phyloP scores from a whole-genome alignment of 2,888 invertebrate species.

The Myopa testacea region DNA sequence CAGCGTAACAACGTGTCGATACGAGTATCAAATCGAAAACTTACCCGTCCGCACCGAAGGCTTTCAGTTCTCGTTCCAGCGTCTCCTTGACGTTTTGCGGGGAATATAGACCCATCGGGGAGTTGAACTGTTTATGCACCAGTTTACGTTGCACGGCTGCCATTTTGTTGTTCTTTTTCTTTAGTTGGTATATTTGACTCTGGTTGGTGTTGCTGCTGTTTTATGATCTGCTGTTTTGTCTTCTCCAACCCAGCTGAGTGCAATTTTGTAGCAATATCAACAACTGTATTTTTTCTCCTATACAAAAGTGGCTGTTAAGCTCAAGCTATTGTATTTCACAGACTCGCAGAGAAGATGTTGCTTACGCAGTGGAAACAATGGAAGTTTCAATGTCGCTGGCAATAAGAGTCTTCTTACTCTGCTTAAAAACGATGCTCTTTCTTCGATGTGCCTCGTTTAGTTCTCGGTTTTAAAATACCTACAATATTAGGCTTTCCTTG shows the following conservation, averaged over 20 bases:
- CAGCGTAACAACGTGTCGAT: too few species aligned
- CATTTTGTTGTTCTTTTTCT: conserved; percentile 70
- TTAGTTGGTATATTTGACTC: conserved; percentile 20
- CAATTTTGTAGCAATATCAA: background rate
- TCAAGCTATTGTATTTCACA: too few species aligned
- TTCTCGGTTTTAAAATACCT: background rate
- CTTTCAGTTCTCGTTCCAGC: conserved; percentile 80
- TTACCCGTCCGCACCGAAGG: conserved; percentile 86
- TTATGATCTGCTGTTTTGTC: background rate
- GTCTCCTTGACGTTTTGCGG: conserved; percentile 84
- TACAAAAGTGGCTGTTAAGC: background rate
- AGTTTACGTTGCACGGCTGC: conserved; percentile 76
- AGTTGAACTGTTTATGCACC: conserved; percentile 91
- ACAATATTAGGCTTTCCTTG: background rate
- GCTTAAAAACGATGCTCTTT: background rate
- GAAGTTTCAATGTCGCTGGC: too few species aligned
- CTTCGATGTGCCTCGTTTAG: background rate
- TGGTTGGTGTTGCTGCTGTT: background rate
- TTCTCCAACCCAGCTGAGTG: background rate
- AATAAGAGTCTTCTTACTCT: too few species aligned
- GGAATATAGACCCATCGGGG: conserved; percentile 87
- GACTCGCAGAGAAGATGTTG: too few species aligned
- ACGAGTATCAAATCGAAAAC: conserved; percentile 58
- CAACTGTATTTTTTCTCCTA: background rate
- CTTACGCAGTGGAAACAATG: too few species aligned